Base-by-base conservation (phyloP, 2,888 invertebrate species). In the Acronicta psi region DNA sequence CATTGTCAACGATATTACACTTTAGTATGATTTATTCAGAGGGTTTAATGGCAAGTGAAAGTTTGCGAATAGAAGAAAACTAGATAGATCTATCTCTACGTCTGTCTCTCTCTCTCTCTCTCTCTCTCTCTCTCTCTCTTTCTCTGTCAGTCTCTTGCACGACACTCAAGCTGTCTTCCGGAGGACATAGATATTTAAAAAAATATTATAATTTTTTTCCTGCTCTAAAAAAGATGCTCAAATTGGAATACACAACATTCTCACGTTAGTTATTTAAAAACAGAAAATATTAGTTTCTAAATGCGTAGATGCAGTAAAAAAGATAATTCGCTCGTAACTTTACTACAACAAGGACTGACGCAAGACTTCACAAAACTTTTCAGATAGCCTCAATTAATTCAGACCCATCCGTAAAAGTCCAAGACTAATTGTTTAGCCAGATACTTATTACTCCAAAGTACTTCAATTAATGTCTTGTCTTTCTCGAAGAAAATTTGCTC, bases 1-100 rank as follows among this genome's bases (percentile, higher is more conserved):
- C 74, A 84, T 82, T 84, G 81, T 83, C 50, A 63, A 66, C 69
- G 76, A 82, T 82, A 80, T 77, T 72, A 79, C 74, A 72, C 74
- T 73, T 67, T 61, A 57, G 51, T 64, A 59, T 72, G 72, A 71
- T 79, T 71, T 76, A 77, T 76, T 74, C 68, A 49, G 58, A 58
- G 46, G 71, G 61, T 60, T 73, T 59, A 68, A 40, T 66, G 64
- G 54, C 45, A 56, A 58, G 54, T 20, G 58, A 45, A 46, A 59
- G 57, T 67, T 55, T 57, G 46, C 40, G 20, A 52, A 42, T 50
- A 38, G 44, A 29, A 64, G 52, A 61, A 53, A 55, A 50, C 45
- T 62, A 29, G 8, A 20, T 20, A 20, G 20, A 20, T 20, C 20
- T 20, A 20, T 5, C 20, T 9, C 5, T 25, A 1, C 10, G 1